Evolutionary conservation across 2,797 vertebrate genomes (phyloP), one percentile per base, ranked within the genome.

Genomic region (Serranus cabrilla): DNA sequence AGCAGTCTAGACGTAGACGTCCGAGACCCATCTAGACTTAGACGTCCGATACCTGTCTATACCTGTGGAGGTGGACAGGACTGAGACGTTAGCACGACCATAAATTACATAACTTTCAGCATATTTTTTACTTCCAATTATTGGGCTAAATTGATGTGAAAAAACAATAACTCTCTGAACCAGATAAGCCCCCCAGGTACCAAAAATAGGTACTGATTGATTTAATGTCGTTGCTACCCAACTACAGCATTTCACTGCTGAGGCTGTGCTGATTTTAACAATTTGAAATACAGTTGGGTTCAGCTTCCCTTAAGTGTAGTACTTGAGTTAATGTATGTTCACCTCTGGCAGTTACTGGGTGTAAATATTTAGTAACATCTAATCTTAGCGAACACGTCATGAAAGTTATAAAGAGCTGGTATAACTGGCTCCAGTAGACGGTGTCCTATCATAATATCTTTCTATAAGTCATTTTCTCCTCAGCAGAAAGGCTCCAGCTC

Each of bases 401-500:
- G 21, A 51, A 71, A 62, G 21, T 21, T 12, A 9, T 56, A 52
- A 46, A 12, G 50, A 56, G 25, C 31, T 49, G 58, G n/a, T 65
- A 47, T 49, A 42, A 54, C 27, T 34, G 42, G 54, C 63, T 71
- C 61, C 65, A 75, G 72, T 65, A 68, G 61, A 78, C 25, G 13
- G 17, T 57, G 37, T 82, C 47, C 52, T 54, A 52, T 75, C 61
- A 74, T 81, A 64, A 78, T 51, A 70, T 67, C 56, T 67, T 61
- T 80, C 37, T 54, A 56, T 56, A 76, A 76, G 71, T 80, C 13
- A 76, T 85, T 84, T 72, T 78, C 71, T 62, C 57, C 39, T 71
- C 70, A 54, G 5, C 37, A 75, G 76, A 81, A 75, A 78, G 54
- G 49, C 82, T 82, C 61, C 75, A 31, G 72, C 55, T 75, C 61